These are phyloP conservation scores for Chiroxiphia lanceolata DNA, from an alignment of 2,797 vertebrate species.

Conservation along the genomic window DNA sequence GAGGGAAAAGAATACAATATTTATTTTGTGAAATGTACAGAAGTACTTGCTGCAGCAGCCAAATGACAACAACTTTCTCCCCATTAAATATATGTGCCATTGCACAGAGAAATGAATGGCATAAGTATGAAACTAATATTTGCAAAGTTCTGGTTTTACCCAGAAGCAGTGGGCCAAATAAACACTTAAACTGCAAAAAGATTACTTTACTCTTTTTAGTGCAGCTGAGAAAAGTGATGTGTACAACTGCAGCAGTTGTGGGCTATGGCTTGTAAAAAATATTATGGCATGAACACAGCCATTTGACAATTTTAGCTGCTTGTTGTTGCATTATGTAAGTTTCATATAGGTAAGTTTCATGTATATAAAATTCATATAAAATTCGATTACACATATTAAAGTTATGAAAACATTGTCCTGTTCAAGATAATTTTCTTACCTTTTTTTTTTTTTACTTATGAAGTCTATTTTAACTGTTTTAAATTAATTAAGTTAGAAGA, in stretches of 20 bases:
- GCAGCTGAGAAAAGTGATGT: not conserved
- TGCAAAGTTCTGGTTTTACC: not conserved
- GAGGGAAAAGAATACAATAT: not conserved
- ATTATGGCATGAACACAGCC: not conserved
- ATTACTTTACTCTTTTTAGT: not conserved
- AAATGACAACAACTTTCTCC: not conserved
- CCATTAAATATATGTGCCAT: not conserved
- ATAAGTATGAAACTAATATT: not conserved
- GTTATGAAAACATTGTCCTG: not conserved
- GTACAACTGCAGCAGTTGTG: not conserved
- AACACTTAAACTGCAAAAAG: not conserved
- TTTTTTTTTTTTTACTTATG: not conserved
- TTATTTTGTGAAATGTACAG: not conserved
- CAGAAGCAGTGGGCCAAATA: constrained; percentile 11
- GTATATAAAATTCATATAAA: not conserved
- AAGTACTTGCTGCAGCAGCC: not conserved
- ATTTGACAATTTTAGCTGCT: constrained; percentile 28
- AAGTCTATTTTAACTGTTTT: not conserved
- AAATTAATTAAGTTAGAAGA: not conserved
- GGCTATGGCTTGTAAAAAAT: constrained; percentile 15
- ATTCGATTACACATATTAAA: not conserved
- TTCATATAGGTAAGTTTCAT: not conserved
- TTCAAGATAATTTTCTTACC: not conserved
- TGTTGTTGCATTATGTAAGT: not conserved
- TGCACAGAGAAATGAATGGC: not conserved